These are phyloP conservation scores for Nansenia antarctica DNA, from an alignment of 2,113 vertebrate species.

Conservation along the genomic window DNA sequence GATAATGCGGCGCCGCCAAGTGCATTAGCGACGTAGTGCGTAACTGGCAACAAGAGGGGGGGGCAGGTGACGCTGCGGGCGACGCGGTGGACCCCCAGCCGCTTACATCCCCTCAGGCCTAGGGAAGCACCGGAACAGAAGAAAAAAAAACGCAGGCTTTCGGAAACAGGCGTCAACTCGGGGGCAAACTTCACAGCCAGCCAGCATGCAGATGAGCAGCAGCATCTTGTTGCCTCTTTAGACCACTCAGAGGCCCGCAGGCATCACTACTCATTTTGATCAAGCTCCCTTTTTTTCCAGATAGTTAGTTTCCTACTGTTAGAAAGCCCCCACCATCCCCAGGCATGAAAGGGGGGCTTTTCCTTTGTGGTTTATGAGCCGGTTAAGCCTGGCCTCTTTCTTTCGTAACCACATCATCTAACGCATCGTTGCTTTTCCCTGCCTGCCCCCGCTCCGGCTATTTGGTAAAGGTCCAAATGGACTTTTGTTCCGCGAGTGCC, in stretches of 20 bases:
- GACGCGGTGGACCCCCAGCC: background rate
- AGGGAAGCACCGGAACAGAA: background rate
- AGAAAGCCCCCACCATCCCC: conserved; percentile 29
- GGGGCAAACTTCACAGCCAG: conserved; percentile 24
- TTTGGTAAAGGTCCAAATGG: conserved; percentile 24
- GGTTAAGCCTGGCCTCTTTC: conserved; percentile 36
- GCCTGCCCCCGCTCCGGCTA: conserved; percentile 8
- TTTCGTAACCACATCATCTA: conserved; percentile 49
- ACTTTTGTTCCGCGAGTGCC: conserved; percentile 32
- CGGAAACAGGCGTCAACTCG: background rate
- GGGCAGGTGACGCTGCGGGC: conserved; percentile 2
- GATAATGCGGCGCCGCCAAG: conserved; percentile 56
- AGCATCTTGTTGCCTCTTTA: conserved; percentile 29
- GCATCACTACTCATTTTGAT: conserved; percentile 41
- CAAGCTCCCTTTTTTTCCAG: conserved; percentile 44
- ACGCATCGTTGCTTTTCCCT: conserved; percentile 33
- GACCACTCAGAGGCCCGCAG: conserved; percentile 11
- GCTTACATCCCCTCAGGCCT: background rate
- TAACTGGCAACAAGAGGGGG: conserved; percentile 36
- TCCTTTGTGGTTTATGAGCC: conserved; percentile 39
- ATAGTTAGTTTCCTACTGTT: conserved; percentile 45
- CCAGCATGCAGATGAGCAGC: conserved; percentile 27
- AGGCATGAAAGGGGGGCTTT: conserved; percentile 47
- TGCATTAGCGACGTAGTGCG: conserved; percentile 62
- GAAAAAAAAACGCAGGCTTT: no score